Conservation (phyloP, 2,113 vertebrate species). For the Lophochroa leadbeateri region DNA sequence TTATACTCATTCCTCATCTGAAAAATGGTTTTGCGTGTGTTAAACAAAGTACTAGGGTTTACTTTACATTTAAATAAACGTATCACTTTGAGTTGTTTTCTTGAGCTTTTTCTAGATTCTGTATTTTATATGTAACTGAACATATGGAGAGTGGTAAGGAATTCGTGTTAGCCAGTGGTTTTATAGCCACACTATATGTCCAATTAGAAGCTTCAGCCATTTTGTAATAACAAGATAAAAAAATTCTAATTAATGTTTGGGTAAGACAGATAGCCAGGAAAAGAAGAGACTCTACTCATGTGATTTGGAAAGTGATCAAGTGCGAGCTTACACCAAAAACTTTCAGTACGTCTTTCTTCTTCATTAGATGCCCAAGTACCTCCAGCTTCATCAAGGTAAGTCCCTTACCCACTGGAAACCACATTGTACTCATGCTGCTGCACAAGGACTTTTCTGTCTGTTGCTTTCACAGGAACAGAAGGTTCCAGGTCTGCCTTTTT, state of each 20-base stretch:
- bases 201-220: background rate
- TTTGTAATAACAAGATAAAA: background rate
- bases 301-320: background rate
- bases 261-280: background rate
- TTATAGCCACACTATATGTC: background rate
- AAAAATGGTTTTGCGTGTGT: background rate
- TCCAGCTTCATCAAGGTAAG: background rate
- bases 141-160: rapidly evolving
- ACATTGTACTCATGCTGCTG: rapidly evolving
- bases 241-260: too few species aligned
- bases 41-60: background rate
- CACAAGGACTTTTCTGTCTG: background rate
- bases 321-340: background rate
- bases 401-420: background rate
- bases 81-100: background rate
- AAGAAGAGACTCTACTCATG: background rate
- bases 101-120: background rate
- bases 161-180: background rate
- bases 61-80: background rate
- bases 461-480: background rate
- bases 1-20: background rate
- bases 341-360: background rate
- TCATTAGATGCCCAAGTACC: background rate
- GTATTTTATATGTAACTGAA: background rate
- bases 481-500: background rate